phyloP scores from a whole-genome alignment of 1,140 invertebrate species.

The Chironomus striatipennis region DNA sequence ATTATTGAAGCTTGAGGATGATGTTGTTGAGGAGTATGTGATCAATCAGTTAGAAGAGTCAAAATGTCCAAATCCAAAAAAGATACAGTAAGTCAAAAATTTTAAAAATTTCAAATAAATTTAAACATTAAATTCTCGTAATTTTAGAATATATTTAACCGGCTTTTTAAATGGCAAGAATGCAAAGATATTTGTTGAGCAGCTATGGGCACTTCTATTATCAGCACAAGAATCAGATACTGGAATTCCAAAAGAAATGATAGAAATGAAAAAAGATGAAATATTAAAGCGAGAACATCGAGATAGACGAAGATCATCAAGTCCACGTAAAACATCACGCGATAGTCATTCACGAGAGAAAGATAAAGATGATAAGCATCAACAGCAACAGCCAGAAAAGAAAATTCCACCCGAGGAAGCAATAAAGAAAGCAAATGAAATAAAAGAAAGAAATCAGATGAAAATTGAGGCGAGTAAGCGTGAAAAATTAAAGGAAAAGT shows the following conservation, averaged over 20 bases:
- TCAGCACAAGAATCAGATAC: constrained; percentile 91
- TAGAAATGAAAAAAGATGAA: constrained; percentile 95
- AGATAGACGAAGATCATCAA: constrained; percentile 28
- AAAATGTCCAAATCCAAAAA: constrained; percentile 43
- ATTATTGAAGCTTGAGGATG: constrained; percentile 93
- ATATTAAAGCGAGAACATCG: constrained; percentile 70
- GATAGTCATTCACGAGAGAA: constrained; percentile 25
- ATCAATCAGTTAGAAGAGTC: constrained; percentile 93
- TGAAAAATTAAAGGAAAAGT: neutral
- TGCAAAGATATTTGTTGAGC: constrained; percentile 93
- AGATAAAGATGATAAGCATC: constrained; percentile 31
- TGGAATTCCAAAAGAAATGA: constrained; percentile 86
- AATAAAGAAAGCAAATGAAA: constrained; percentile 12
- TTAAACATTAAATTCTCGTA: constrained; percentile 79
- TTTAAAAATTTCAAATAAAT: constrained; percentile 27
- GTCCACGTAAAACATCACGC: constrained; percentile 28
- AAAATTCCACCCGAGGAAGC: neutral
- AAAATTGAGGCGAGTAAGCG: constrained; percentile 2
- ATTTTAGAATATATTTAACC: constrained; percentile 99
- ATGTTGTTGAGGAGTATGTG: constrained; percentile 97
- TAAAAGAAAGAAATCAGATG: neutral
- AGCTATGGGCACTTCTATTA: constrained; percentile 90
- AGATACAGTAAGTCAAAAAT: neutral
- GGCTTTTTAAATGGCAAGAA: constrained; percentile 98
- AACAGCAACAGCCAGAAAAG: constrained; percentile 25